Percentiles rank a stretch among this genome's conserved stretches.
phyloP scores from a whole-genome alignment of 1,140 invertebrate species.

The Uloborus diversus region DNA sequence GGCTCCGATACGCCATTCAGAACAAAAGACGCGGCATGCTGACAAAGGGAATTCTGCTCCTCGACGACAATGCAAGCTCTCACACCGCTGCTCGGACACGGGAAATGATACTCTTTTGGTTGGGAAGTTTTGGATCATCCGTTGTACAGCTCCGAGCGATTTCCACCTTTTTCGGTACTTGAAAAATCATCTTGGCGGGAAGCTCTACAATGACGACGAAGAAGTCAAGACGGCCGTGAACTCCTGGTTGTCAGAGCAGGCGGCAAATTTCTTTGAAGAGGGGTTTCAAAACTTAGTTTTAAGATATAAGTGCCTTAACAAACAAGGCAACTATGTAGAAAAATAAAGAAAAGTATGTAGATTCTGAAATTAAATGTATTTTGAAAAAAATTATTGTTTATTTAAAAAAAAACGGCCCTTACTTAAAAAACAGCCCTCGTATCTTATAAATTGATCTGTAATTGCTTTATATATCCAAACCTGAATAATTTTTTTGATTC shows the following conservation, averaged over 20 bases:
- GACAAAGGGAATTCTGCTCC: conserved; percentile 57
- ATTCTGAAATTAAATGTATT: neutral
- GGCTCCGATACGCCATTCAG: conserved; percentile 44
- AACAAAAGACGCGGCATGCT: conserved; percentile 56
- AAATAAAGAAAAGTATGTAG: neutral
- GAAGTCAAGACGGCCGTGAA: neutral
- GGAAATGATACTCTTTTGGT: conserved; percentile 59
- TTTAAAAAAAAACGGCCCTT: neutral
- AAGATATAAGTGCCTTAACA: neutral
- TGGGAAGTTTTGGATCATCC: neutral
- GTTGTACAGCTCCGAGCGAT: neutral
- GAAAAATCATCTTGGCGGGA: neutral
- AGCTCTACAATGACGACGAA: neutral
- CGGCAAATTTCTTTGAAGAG: conserved; percentile 2
- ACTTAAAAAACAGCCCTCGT: neutral
- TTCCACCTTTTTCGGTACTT: neutral
- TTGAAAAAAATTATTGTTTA: neutral
- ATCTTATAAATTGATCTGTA: neutral
- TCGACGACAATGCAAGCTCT: conserved; percentile 64
- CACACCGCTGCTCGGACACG: conserved; percentile 46
- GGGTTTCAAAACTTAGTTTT: neutral
- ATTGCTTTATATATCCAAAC: neutral
- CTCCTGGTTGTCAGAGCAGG: neutral
- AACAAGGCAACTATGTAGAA: conserved; percentile 1
- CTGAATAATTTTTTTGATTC: no score